Percentiles rank a stretch among this genome's conserved stretches.
Conservation (phyloP, 2,797 vertebrate species). For the Falco cherrug region DNA sequence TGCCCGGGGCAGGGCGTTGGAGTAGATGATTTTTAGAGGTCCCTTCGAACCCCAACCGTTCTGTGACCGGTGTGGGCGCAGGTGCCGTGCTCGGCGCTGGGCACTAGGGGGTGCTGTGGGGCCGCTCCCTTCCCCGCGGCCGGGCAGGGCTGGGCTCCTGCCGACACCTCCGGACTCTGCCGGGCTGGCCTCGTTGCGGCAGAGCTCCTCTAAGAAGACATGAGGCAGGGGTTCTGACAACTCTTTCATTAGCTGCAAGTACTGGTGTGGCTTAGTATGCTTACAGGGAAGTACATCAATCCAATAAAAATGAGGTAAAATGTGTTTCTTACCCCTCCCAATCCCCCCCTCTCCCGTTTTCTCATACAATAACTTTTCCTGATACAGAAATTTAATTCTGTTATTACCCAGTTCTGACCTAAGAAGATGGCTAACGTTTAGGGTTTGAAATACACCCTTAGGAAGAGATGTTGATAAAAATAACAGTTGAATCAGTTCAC, state of each 20-base stretch:
- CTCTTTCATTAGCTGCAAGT: not conserved
- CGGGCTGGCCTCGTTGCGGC: not conserved
- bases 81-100: not conserved
- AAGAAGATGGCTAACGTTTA: not conserved
- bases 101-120: constrained; percentile 50
- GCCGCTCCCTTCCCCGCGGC: not conserved
- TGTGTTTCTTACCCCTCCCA: not conserved
- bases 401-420: not conserved
- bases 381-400: not conserved
- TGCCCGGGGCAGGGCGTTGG: too few species aligned
- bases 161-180: not conserved
- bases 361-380: not conserved
- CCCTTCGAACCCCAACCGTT: too few species aligned
- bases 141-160: not conserved
- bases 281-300: not conserved
- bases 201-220: not conserved
- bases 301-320: not conserved
- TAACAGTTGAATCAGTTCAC: not conserved
- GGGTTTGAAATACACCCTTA: not conserved
- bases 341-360: not conserved
- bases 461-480: not conserved
- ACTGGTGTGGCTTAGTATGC: not conserved
- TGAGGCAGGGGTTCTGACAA: not conserved
- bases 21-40: too few species aligned
- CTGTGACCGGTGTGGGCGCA: too few species aligned